Percentiles rank a stretch among this genome's conserved stretches.
Conservation (phyloP, 2,888 invertebrate species). For the Crossocerus cetratus region DNA sequence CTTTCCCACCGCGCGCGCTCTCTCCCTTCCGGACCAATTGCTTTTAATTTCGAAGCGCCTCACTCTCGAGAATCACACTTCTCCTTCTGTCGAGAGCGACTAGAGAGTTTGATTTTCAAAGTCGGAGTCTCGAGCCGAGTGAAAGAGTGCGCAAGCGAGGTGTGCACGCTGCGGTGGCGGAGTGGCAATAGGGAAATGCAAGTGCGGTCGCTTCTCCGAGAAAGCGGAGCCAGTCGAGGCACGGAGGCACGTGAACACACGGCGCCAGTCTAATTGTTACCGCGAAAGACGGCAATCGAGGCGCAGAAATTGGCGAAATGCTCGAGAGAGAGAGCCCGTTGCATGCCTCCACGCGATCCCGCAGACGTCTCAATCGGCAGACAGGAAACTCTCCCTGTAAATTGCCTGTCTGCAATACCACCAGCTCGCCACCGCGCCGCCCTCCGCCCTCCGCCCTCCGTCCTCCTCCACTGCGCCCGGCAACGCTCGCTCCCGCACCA, state of each 20-base stretch:
- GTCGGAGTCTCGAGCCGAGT: constrained; percentile 4
- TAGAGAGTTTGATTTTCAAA: background rate
- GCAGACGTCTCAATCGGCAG: constrained; percentile 59
- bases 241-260: constrained; percentile 2
- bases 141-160: too few species aligned
- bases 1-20: constrained; percentile 21
- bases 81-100: too few species aligned
- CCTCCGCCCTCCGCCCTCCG: too few species aligned
- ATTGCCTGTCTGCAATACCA: constrained; percentile 44
- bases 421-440: too few species aligned
- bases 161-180: constrained; percentile 25
- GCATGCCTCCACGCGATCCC: constrained; percentile 61
- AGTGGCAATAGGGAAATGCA: constrained; percentile 26
- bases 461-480: too few species aligned
- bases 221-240: too few species aligned
- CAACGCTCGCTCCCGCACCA: constrained; percentile 34
- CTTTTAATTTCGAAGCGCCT: too few species aligned
- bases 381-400: constrained; percentile 45
- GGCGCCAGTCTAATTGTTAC: constrained; percentile 42
- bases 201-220: constrained; percentile 23
- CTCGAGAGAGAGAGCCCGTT: constrained; percentile 13
- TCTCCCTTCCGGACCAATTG: constrained; percentile 2
- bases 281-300: constrained; percentile 29
- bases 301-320: constrained; percentile 13
- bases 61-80: too few species aligned